Conservation (phyloP, 1,140 invertebrate species). For the Colletes latitarsis region DNA sequence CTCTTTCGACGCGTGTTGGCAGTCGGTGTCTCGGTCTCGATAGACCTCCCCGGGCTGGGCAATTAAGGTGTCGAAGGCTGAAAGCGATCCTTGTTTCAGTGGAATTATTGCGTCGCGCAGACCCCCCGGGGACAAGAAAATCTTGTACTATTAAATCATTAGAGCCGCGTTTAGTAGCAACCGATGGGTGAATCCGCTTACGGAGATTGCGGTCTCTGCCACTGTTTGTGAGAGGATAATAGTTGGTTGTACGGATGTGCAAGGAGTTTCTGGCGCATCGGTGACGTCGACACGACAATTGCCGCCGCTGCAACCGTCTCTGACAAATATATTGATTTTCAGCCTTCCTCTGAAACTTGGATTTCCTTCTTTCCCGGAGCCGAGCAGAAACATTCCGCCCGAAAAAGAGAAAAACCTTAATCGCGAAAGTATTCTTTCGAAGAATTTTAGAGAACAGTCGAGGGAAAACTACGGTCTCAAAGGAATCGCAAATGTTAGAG, state of each 20-base stretch:
- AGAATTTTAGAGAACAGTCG: not conserved
- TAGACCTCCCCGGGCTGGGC: no score
- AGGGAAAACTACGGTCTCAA: no score
- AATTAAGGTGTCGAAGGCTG: no score
- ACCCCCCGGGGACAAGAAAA: not conserved
- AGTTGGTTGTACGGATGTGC: not conserved
- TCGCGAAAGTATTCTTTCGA: not conserved
- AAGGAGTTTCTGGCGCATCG: conserved; percentile 20
- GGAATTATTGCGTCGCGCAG: not conserved
- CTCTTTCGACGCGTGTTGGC: no score
- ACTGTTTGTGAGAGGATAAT: conserved; percentile 34
- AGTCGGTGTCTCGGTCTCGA: no score
- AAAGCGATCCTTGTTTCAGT: no score
- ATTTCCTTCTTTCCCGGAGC: not conserved
- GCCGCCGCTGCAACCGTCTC: not conserved
- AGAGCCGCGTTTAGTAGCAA: conserved; percentile 23
- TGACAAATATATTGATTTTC: conserved; percentile 3
- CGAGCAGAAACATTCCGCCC: no score
- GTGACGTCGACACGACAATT: conserved; percentile 10
- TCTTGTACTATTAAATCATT: conserved; percentile 28
- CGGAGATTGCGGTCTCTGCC: conserved; percentile 41
- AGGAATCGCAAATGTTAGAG: not conserved
- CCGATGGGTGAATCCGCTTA: conserved; percentile 55
- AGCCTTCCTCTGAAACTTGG: not conserved
- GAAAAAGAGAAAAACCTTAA: not conserved